phyloP scores from a whole-genome alignment of 2,113 vertebrate genomes.

The Haemorhous mexicanus region DNA sequence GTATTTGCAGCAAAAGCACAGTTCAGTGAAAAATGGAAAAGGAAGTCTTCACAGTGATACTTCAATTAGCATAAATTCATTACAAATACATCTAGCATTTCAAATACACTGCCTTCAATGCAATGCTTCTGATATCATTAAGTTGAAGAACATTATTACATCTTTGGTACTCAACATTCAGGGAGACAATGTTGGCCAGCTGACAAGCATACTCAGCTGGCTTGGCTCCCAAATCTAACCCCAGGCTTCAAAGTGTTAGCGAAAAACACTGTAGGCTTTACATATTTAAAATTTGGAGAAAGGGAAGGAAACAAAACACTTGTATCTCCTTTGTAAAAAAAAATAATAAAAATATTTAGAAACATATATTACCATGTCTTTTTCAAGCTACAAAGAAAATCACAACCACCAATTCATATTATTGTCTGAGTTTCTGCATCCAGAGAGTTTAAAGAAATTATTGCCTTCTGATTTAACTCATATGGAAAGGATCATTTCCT shows the following conservation, averaged over 20 bases:
- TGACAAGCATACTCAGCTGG: not conserved
- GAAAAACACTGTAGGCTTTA: not conserved
- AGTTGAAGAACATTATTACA: not conserved
- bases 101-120: not conserved
- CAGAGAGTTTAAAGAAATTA: not conserved
- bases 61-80: not conserved
- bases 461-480: not conserved
- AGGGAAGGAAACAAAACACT: not conserved
- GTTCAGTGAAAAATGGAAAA: not conserved
- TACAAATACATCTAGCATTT: not conserved
- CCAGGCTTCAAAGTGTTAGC: not conserved
- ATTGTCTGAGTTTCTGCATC: not conserved
- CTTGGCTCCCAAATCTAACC: not conserved
- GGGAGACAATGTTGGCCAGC: not conserved
- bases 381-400: not conserved
- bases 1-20: not conserved
- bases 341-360: not conserved
- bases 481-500: not conserved
- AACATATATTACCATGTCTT: not conserved
- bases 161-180: not conserved
- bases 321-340: not conserved
- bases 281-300: not conserved
- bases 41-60: not conserved
- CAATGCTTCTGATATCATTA: not conserved
- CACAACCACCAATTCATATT: not conserved